These are phyloP conservation scores for Lutraria lutraria DNA, from an alignment of 2,888 invertebrate genomes.

Conservation along the genomic window DNA sequence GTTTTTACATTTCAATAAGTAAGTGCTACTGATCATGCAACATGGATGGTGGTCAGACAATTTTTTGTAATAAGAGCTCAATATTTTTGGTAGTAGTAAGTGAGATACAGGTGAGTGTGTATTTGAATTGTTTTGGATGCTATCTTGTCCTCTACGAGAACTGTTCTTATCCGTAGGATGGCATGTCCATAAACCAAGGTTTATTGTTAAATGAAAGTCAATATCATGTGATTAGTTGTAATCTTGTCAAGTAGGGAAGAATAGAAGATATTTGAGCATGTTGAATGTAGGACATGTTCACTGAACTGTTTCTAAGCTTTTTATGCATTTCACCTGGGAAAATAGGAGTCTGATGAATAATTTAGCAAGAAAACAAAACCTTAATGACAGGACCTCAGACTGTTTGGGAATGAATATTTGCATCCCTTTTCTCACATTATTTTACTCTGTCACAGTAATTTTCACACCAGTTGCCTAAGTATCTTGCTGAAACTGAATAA, in stretches of 20 bases:
- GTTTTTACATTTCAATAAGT: not conserved
- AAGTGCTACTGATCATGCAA: conserved; percentile 1
- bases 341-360: conserved; percentile 27
- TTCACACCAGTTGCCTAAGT: conserved; percentile 1
- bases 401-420: conserved; percentile 37
- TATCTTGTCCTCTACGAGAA: conserved; percentile 31
- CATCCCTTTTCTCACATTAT: conserved; percentile 32
- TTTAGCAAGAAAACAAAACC: conserved; percentile 26
- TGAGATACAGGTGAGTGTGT: not conserved
- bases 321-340: conserved; percentile 38
- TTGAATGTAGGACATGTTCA: conserved; percentile 26
- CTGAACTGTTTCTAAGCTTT: conserved; percentile 36
- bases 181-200: not conserved
- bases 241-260: conserved; percentile 37
- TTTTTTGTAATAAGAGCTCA: not conserved
- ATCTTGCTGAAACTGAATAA: conserved; percentile 16
- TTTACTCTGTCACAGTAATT: not conserved
- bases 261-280: conserved; percentile 29
- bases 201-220: conserved; percentile 27
- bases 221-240: conserved; percentile 39
- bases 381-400: not conserved
- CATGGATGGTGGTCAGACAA: not conserved
- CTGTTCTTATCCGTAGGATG: conserved; percentile 33
- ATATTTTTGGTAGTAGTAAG: not conserved
- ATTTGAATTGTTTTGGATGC: not conserved